These are phyloP conservation scores for Cyphomyrus discorhynchus DNA, from an alignment of 2,113 vertebrate species.

Conservation along the genomic window DNA sequence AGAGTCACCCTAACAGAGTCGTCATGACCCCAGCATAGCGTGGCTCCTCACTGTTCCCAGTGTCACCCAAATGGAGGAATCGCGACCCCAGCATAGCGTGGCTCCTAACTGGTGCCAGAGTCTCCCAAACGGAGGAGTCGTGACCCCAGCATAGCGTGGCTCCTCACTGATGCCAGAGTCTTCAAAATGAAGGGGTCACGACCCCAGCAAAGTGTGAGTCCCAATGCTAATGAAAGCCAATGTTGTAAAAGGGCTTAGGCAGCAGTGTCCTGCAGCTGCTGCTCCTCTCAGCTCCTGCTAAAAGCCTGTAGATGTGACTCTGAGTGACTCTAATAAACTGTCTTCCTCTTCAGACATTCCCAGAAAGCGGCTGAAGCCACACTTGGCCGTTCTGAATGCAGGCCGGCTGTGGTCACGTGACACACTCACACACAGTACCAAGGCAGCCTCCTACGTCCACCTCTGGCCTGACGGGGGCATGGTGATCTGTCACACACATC, in stretches of 20 bases:
- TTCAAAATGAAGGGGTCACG: too few relatives aligned
- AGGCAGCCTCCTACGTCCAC: too few relatives aligned
- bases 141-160: constrained; percentile 31
- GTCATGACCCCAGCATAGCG: constrained; percentile 36
- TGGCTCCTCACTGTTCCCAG: constrained; percentile 16
- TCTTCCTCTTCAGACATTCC: not conserved
- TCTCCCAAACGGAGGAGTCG: too few relatives aligned
- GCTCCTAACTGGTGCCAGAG: constrained; percentile 28
- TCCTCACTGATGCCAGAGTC: constrained; percentile 24
- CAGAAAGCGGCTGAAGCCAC: not conserved
- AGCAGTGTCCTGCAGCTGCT: not conserved
- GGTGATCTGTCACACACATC: not conserved
- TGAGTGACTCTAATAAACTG: not conserved
- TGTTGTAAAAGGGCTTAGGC: too few relatives aligned
- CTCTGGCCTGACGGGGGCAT: not conserved
- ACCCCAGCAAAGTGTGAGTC: constrained; percentile 31
- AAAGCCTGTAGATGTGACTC: not conserved
- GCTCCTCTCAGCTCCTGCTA: not conserved
- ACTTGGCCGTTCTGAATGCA: not conserved
- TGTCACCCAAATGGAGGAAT: not conserved
- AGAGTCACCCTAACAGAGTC: not conserved
- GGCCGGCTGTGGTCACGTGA: not conserved
- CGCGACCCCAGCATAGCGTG: constrained; percentile 31
- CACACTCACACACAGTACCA: not conserved
- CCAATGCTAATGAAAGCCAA: not conserved